Conservation (phyloP, 1,140 invertebrate species). For the Patella vulgata region DNA sequence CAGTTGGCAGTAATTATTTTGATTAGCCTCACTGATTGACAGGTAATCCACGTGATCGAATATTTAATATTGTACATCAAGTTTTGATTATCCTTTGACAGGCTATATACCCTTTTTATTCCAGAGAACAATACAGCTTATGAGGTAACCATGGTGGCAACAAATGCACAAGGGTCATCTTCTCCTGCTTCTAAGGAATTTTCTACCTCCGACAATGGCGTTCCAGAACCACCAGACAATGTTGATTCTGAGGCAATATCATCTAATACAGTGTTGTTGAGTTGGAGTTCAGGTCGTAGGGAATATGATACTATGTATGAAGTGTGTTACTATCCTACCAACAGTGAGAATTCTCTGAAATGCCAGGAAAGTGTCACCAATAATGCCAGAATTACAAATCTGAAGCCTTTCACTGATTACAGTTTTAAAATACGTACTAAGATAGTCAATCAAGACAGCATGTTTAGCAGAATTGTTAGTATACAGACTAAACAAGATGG, state of each 20-base stretch:
- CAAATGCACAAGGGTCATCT: slow-evolving; percentile 12
- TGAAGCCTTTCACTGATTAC: slow-evolving; percentile 41
- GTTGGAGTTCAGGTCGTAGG: slow-evolving; percentile 8
- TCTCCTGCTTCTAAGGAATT: slow-evolving; percentile 23
- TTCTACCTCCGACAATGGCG: slow-evolving; percentile 2
- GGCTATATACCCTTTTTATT: too few relatives aligned
- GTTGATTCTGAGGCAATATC: neutral
- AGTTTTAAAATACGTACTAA: slow-evolving; percentile 30
- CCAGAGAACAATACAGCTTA: slow-evolving; percentile 39
- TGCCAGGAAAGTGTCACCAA: slow-evolving; percentile 8
- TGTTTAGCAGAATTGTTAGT: slow-evolving; percentile 23
- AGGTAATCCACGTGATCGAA: too few relatives aligned
- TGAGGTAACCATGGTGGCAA: slow-evolving; percentile 28
- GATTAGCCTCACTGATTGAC: too few relatives aligned
- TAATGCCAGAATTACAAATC: slow-evolving; percentile 7
- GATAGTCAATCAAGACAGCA: slow-evolving; percentile 9
- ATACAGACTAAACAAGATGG: slow-evolving; percentile 39
- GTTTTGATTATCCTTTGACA: too few relatives aligned
- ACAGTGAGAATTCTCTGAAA: neutral
- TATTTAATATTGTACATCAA: too few relatives aligned
- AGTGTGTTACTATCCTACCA: slow-evolving; percentile 20
- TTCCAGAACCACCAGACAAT: slow-evolving; percentile 9
- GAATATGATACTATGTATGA: neutral
- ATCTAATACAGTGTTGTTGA: too few relatives aligned
- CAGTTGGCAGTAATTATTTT: too few relatives aligned